Conservation (phyloP, 1,140 invertebrate species). For the Ephestia elutella region DNA sequence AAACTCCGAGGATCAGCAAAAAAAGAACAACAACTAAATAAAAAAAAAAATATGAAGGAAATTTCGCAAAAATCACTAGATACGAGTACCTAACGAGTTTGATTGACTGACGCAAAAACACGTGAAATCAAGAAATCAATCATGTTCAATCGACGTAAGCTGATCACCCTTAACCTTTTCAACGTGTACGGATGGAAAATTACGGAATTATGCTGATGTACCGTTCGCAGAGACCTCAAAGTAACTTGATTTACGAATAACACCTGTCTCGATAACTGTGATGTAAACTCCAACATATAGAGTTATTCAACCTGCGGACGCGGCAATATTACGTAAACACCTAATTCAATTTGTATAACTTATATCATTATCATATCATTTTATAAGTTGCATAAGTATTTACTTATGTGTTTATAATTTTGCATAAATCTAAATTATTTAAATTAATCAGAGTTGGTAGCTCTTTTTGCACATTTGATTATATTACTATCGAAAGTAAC, state of each 20-base stretch:
- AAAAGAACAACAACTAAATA: no score
- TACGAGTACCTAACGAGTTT: no score
- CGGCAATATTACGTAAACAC: background rate
- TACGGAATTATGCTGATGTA: background rate
- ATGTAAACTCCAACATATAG: background rate
- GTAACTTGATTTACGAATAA: background rate
- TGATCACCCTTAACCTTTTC: background rate
- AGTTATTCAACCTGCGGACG: background rate
- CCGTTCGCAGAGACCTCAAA: background rate
- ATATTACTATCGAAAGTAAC: no score
- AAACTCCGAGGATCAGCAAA: no score
- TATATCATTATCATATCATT: background rate
- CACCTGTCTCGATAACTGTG: background rate
- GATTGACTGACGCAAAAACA: no score
- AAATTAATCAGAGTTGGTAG: no score
- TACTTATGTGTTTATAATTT: no score
- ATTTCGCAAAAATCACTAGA: no score
- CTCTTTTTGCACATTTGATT: no score
- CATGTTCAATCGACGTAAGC: background rate
- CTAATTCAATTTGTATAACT: no score
- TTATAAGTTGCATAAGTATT: background rate
- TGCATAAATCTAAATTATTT: no score
- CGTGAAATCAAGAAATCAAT: background rate
- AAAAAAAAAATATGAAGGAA: no score
- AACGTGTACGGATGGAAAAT: background rate